Base-by-base conservation (phyloP, 2,113 vertebrate genomes). In the Siniperca chuatsi region DNA sequence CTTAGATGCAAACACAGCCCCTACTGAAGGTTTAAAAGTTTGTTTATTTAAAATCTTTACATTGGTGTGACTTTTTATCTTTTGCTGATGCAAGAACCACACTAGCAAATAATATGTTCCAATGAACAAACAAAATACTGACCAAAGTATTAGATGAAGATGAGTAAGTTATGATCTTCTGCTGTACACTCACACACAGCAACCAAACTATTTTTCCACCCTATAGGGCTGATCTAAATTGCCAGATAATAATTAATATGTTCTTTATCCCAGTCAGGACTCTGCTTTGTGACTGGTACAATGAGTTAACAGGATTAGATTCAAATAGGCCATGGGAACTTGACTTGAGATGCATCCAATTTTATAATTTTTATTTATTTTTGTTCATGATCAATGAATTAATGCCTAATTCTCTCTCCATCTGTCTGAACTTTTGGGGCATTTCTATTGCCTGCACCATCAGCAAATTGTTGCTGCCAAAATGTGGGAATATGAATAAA, bases 401-500 rank as follows among this genome's bases (percentile, higher is more conserved):
- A 79, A 60, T 54, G 11, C 37, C 18, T 54, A 8, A 60, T 40
- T 61, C 50, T 29, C 29, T 40, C 3, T 54, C 16, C 42, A 25
- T 23, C 37, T 10, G 7, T 52, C 4, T 50, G 3, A 55, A 29
- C n/a, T 69, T 82, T 66, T 48, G 16, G 15, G 15, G 13, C 9
- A 20, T 12, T 58, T 82, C 42, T 70, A 33, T 66, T 65, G 50
- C 70, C 13, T 46, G 35, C 42, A 70, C 40, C 33, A 57, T 72
- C 65, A 65, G 44, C 33, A 61, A 70, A 81, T 21, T 83, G 25
- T 65, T 75, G 21, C 60, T 79, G 73, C 66, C 82, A 84, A 71
- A 84, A 64, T 78, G 44, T 29, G 33, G 3, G 1, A 74, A 73
- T 72, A 57, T 84, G 68, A 88, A 85, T 80, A 82, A 85, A 78